Base-by-base conservation (phyloP, 1,140 invertebrate genomes). In the Phortica variegata region DNA sequence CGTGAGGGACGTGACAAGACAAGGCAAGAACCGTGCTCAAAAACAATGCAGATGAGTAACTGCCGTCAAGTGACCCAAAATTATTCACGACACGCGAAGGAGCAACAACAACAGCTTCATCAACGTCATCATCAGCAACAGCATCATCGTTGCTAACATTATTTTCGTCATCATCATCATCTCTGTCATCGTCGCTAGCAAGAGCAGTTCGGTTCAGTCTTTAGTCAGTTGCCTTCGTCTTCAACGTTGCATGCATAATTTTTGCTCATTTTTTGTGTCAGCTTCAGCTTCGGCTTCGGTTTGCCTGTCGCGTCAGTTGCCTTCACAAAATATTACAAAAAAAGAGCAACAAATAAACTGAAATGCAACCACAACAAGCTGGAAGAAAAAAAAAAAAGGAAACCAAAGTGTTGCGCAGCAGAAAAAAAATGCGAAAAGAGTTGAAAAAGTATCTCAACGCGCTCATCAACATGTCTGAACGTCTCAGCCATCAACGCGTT, bases 31-130 rank as follows among this genome's bases (percentile, higher is more conserved):
- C 23, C 23, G 23, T 26, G 23, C 10, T 10, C 5, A 10, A 49
- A 60, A 66, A 66, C 62, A 68, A 55, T 68, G 63, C 63, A 68
- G 47, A 50, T 63, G 63, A 68, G 65, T 68, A 68, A 68, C 63
- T 68, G 63, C 60, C 63, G 49, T 52, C 57, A 54, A 68, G 63
- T 68, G 63, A 68, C 63, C 63, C 63, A 68, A 26, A 68, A 68
- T 68, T 68, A 68, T 68, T 68, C 63, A 68, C 63, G 58, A 58
- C 41, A 45, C 23, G 23, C 23, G 5, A 26, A 26, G n/a, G n/a
- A n/a, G n/a, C n/a, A n/a, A n/a, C n/a, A n/a, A n/a, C n/a, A n/a
- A n/a, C n/a, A n/a, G n/a, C n/a, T n/a, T n/a, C n/a, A n/a, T n/a
- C n/a, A n/a, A n/a, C n/a, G n/a, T n/a, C n/a, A n/a, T n/a, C n/a